Percentiles rank a stretch among this genome's conserved stretches.
Evolutionary conservation across 1,140 invertebrate species (phyloP).

Genomic region (Apis florea): DNA sequence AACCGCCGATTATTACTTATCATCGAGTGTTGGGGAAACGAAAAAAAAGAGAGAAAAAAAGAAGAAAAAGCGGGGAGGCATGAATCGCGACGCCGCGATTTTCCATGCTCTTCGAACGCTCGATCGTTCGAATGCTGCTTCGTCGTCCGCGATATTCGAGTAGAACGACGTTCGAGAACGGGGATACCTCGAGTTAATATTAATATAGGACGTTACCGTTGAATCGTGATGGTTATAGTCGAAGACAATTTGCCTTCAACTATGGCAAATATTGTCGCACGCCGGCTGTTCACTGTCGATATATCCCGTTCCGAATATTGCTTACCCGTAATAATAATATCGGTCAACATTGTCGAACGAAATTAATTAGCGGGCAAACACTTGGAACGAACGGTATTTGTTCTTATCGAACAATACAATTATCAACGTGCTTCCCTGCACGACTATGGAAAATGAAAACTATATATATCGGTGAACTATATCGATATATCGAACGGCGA

Average conservation of each 20-base stretch:
- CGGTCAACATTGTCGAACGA: not conserved
- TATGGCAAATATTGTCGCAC: not conserved
- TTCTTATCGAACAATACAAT: not conserved
- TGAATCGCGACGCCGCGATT: not conserved
- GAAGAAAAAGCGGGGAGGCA: not conserved
- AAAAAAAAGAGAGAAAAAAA: too few species aligned
- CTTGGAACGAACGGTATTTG: not conserved
- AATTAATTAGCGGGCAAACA: conserved; percentile 2
- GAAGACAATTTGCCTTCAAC: not conserved
- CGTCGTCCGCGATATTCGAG: not conserved
- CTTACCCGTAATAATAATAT: conserved; percentile 14
- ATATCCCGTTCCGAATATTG: not conserved
- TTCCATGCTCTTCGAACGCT: not conserved
- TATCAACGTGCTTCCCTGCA: not conserved
- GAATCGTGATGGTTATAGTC: not conserved
- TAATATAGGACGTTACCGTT: not conserved
- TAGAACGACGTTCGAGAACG: not conserved
- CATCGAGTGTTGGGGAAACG: not conserved
- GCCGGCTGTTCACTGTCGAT: not conserved
- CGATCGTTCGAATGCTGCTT: not conserved
- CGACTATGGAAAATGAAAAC: not conserved
- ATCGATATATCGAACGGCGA: not conserved
- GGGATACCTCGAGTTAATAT: not conserved
- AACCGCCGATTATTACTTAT: conserved; percentile 33
- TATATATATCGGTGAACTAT: not conserved